Evolutionary conservation across 2,113 vertebrate species (phyloP).

Genomic region (Natator depressus): DNA sequence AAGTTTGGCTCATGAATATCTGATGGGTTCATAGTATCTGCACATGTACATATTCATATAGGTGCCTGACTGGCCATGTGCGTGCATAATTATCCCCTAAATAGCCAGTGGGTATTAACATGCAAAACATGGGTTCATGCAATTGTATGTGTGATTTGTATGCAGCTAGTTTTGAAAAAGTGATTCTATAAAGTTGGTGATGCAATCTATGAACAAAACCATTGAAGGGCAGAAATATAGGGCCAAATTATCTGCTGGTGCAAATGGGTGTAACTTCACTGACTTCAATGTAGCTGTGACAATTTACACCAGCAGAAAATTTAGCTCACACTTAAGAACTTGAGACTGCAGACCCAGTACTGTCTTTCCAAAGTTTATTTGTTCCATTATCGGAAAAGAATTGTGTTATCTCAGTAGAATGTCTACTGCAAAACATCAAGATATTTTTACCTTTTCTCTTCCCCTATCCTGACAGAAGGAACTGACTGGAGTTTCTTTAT

Average conservation of each 20-base stretch:
- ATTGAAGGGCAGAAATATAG: neutral
- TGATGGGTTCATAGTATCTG: neutral
- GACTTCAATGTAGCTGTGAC: slow-evolving; percentile 21
- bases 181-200: neutral
- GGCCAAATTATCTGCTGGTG: neutral
- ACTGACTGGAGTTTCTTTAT: neutral
- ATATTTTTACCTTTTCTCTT: neutral
- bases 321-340: neutral
- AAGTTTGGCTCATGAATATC: neutral
- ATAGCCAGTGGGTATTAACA: neutral
- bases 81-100: neutral
- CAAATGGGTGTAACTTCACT: neutral
- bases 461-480: neutral
- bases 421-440: neutral
- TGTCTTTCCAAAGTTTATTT: neutral
- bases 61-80: neutral
- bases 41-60: neutral
- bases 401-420: neutral
- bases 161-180: neutral
- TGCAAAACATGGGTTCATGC: neutral
- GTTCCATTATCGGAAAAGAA: neutral
- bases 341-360: neutral
- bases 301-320: slow-evolving; percentile 7
- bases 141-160: neutral
- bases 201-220: neutral